Conservation (phyloP, 2,888 invertebrate species). For the Trichacis sp. region DNA sequence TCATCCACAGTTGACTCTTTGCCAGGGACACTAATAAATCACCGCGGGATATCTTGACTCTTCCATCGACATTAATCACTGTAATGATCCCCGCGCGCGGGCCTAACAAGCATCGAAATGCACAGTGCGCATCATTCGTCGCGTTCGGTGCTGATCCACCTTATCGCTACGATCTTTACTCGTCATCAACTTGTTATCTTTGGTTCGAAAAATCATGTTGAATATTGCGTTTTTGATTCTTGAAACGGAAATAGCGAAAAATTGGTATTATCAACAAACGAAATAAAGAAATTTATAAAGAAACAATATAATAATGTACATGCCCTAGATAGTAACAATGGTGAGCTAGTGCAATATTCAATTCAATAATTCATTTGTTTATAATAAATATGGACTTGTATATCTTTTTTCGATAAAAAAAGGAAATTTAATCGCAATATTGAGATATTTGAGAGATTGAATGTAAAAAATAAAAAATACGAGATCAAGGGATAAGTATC, state of each 20-base stretch:
- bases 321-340: too few relatives aligned
- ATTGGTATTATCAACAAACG: too few relatives aligned
- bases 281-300: background rate
- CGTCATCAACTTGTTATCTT: constrained; percentile 60
- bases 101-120: constrained; percentile 62
- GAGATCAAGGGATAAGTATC: too few relatives aligned
- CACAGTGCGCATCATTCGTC: constrained; percentile 44
- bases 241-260: too few relatives aligned
- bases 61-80: constrained; percentile 68
- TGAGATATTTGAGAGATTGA: too few relatives aligned
- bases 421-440: too few relatives aligned
- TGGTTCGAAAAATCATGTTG: constrained; percentile 52
- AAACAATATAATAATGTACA: too few relatives aligned
- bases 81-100: constrained; percentile 62
- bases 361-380: too few relatives aligned
- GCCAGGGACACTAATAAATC: constrained; percentile 67
- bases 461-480: too few relatives aligned
- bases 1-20: constrained; percentile 56
- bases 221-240: constrained; percentile 17
- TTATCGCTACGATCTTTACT: constrained; percentile 55
- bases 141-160: constrained; percentile 50
- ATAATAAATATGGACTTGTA: too few relatives aligned
- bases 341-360: too few relatives aligned
- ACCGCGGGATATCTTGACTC: constrained; percentile 59
- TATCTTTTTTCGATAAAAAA: too few relatives aligned